These are phyloP conservation scores for Tetramorium bicarinatum DNA, from an alignment of 2,888 invertebrate genomes.

Conservation along the genomic window DNA sequence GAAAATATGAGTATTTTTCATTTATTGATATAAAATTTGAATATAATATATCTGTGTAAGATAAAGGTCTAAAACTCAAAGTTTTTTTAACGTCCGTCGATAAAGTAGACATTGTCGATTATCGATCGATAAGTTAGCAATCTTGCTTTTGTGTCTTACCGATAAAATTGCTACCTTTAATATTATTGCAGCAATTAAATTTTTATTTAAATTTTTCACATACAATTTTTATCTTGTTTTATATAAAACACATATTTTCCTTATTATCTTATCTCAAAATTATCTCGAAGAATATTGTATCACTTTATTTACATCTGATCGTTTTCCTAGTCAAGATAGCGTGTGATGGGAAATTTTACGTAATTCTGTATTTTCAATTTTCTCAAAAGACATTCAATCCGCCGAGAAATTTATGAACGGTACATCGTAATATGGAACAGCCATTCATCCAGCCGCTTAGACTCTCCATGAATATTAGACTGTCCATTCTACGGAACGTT, in stretches of 20 bases:
- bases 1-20: no score
- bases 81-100: background rate
- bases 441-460: constrained; percentile 62
- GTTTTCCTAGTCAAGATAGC: background rate
- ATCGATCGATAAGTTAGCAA: background rate
- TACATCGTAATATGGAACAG: constrained; percentile 60
- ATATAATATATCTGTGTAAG: background rate
- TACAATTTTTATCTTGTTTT: background rate
- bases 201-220: background rate
- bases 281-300: background rate
- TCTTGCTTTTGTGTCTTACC: background rate
- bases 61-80: background rate
- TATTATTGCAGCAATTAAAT: background rate
- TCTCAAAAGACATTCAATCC: background rate
- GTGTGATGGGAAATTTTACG: background rate
- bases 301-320: background rate
- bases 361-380: background rate
- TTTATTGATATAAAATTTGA: background rate
- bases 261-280: background rate
- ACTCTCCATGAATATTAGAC: constrained; percentile 62
- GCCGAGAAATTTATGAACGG: constrained; percentile 53
- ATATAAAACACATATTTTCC: background rate
- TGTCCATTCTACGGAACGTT: constrained; percentile 64
- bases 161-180: background rate
- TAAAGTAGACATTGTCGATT: background rate